Evolutionary conservation across 2,113 vertebrate species (phyloP).

Genomic region (Paratilapia polleni): DNA sequence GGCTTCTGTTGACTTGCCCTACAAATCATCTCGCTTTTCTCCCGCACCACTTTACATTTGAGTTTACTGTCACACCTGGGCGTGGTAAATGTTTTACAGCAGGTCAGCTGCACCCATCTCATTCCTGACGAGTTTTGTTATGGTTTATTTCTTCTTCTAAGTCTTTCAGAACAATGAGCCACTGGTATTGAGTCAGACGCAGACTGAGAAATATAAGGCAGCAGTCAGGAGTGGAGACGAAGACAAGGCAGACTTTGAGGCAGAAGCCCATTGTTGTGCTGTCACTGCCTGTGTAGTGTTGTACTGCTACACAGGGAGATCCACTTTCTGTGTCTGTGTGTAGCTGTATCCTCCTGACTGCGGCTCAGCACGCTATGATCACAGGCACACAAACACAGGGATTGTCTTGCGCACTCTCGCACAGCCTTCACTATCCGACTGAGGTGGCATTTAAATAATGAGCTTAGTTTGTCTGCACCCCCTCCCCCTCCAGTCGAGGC

Average conservation of each 20-base stretch:
- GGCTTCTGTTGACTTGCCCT: constrained; percentile 71
- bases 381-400: neutral
- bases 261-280: constrained; percentile 51
- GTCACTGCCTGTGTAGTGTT: constrained; percentile 18
- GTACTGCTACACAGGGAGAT: constrained; percentile 41
- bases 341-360: constrained; percentile 41
- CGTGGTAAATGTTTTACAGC: constrained; percentile 8
- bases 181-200: constrained; percentile 31
- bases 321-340: constrained; percentile 46
- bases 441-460: constrained; percentile 79
- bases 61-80: constrained; percentile 35
- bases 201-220: constrained; percentile 22
- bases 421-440: constrained; percentile 56
- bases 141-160: constrained; percentile 5
- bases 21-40: constrained; percentile 55
- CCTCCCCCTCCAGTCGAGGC: constrained; percentile 55
- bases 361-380: constrained; percentile 50
- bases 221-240: constrained; percentile 21
- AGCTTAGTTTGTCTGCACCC: constrained; percentile 70
- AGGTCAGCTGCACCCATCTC: constrained; percentile 5
- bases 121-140: constrained; percentile 1
- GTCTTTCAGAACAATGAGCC: constrained; percentile 32
- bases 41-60: constrained; percentile 50
- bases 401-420: constrained; percentile 29
- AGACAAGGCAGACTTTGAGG: constrained; percentile 53